Percentiles rank a stretch among this genome's conserved stretches.
phyloP scores from a whole-genome alignment of 1,140 invertebrate species.

The Drosophila insularis region DNA sequence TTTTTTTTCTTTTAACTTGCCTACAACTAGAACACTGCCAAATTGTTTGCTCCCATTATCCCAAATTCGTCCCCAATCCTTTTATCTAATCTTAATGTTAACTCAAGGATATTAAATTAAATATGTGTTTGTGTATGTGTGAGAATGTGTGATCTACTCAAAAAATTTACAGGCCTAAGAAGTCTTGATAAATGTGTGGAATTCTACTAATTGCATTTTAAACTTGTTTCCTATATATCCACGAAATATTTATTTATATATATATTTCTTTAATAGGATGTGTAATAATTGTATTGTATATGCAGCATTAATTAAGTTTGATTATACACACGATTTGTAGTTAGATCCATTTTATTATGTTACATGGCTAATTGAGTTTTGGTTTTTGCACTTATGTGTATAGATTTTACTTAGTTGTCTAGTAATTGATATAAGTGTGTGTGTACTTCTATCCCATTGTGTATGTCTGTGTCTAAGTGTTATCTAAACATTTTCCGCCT shows the following conservation, averaged over 20 bases:
- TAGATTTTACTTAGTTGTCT: constrained; percentile 56
- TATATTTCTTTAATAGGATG: constrained; percentile 27
- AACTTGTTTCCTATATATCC: constrained; percentile 16
- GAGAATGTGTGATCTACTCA: constrained; percentile 47
- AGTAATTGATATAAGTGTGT: constrained; percentile 75
- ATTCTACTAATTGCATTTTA: constrained; percentile 22
- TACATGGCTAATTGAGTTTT: constrained; percentile 63
- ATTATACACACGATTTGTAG: constrained; percentile 62
- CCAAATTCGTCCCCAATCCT: background rate
- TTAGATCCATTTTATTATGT: constrained; percentile 52
- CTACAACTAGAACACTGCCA: constrained; percentile 44
- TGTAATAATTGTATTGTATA: constrained; percentile 66
- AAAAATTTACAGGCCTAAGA: constrained; percentile 54
- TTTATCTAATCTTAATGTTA: constrained; percentile 65
- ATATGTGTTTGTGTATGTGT: constrained; percentile 22
- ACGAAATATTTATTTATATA: constrained; percentile 20
- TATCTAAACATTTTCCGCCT: constrained; percentile 65
- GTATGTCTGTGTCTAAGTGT: constrained; percentile 18
- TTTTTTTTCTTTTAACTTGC: constrained; percentile 32
- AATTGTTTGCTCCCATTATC: constrained; percentile 22
- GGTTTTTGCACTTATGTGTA: constrained; percentile 30
- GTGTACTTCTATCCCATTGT: background rate
- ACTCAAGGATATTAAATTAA: constrained; percentile 47
- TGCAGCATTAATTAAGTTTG: constrained; percentile 74
- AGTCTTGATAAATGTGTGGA: constrained; percentile 42